Conservation (phyloP, 2,888 invertebrate genomes). For the Mimumesa dahlbomi region DNA sequence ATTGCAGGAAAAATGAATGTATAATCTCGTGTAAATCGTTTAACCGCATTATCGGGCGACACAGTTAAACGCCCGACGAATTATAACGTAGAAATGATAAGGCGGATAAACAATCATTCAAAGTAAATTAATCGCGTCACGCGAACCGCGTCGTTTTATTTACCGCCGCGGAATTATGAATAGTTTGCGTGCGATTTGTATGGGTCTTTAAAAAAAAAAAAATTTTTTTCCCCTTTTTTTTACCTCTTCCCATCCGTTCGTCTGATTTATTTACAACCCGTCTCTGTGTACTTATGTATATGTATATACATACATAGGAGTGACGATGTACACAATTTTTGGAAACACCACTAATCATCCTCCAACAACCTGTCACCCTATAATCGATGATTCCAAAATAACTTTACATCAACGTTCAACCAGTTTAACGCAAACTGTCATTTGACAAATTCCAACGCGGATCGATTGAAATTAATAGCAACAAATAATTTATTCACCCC, state of each 20-base stretch:
- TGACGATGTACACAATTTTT: no score
- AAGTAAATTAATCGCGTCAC: slow-evolving; percentile 32
- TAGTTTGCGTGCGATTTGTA: slow-evolving; percentile 15
- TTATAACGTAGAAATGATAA: slow-evolving; percentile 2
- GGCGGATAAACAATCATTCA: slow-evolving; percentile 19
- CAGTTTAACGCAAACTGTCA: no score
- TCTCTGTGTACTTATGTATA: no score
- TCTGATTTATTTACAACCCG: background rate
- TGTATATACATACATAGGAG: no score
- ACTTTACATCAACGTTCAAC: no score
- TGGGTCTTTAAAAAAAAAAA: background rate
- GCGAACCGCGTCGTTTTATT: slow-evolving; percentile 20
- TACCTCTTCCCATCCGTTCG: background rate
- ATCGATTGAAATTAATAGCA: no score
- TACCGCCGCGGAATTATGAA: slow-evolving; percentile 1
- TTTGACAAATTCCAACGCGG: no score
- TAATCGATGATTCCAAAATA: no score
- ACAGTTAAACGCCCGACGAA: background rate
- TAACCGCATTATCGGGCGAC: background rate
- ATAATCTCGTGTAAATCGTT: background rate
- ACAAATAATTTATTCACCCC: no score
- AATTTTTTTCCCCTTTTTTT: no score
- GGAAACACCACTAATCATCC: no score
- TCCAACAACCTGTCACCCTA: no score
- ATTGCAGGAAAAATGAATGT: slow-evolving; percentile 2